Evolutionary conservation across 2,888 invertebrate species (phyloP).

Genomic region (Lithophane semibrunnea): DNA sequence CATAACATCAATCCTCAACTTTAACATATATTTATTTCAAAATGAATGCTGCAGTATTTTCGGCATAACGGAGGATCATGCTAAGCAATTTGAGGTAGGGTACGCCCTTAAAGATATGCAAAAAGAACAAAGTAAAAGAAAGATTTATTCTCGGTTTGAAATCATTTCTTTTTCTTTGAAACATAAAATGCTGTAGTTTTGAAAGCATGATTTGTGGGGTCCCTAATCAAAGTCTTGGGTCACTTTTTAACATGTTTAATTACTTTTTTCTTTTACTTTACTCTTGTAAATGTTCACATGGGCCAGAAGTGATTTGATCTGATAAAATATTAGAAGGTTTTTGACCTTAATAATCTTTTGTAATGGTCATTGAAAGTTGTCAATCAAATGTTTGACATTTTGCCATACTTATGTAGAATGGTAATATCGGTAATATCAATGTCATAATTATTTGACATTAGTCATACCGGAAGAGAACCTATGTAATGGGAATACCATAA

Average conservation of each 20-base stretch:
- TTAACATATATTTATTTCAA: no score
- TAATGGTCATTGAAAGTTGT: constrained; percentile 23
- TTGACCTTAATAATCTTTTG: constrained; percentile 14
- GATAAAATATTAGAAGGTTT: constrained; percentile 22
- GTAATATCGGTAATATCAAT: background rate
- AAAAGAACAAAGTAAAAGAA: constrained; percentile 24
- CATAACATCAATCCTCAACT: no score
- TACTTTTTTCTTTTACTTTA: constrained; percentile 32
- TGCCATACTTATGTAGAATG: background rate
- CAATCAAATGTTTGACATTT: constrained; percentile 33
- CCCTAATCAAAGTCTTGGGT: constrained; percentile 53
- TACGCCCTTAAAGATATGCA: constrained; percentile 17
- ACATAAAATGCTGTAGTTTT: constrained; percentile 43
- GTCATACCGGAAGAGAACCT: background rate
- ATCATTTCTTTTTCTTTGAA: constrained; percentile 28
- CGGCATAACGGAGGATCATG: no score
- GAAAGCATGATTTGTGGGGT: constrained; percentile 52
- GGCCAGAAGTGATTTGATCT: background rate
- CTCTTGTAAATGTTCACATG: constrained; percentile 5
- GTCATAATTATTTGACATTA: constrained; percentile 12
- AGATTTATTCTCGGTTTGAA: constrained; percentile 51
- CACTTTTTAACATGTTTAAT: constrained; percentile 41
- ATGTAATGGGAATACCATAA: no score
- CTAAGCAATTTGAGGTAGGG: no score
- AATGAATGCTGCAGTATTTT: no score